These are phyloP conservation scores for Prunella himalayana DNA, from an alignment of 2,113 vertebrate species.

Conservation along the genomic window DNA sequence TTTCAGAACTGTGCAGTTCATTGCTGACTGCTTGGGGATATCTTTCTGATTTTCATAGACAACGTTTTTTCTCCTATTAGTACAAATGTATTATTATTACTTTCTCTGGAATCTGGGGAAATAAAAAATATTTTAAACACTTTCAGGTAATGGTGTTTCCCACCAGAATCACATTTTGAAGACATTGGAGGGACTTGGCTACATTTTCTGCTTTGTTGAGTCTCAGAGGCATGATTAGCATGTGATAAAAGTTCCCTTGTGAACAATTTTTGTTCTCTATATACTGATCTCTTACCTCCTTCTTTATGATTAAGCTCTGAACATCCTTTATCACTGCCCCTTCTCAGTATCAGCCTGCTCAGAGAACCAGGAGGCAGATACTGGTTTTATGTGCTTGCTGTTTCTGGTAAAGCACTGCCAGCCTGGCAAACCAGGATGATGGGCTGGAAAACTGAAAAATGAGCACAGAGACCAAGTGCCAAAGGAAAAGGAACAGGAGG, in stretches of 20 bases:
- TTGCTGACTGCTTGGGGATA: not conserved
- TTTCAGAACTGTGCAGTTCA: slow-evolving; percentile 29
- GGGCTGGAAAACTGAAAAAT: not conserved
- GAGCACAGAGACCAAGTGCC: not conserved
- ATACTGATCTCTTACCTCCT: not conserved
- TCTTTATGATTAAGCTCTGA: not conserved
- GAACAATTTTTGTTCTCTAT: not conserved
- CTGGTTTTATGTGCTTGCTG: not conserved
- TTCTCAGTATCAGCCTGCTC: not conserved
- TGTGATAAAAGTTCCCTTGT: not conserved
- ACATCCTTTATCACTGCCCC: not conserved
- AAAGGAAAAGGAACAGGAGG: not conserved
- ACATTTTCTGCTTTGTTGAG: not conserved
- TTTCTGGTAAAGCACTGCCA: not conserved
- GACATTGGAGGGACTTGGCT: not conserved
- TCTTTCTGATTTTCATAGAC: slow-evolving; percentile 14
- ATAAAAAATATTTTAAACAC: slow-evolving; percentile 17
- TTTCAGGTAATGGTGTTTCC: slow-evolving; percentile 50
- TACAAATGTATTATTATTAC: not conserved
- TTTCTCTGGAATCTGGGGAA: not conserved
- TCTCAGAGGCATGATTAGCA: slow-evolving; percentile 19
- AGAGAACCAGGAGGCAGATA: not conserved
- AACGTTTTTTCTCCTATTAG: not conserved
- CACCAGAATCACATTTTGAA: slow-evolving; percentile 23
- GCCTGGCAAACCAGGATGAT: not conserved